Conservation (phyloP, 2,113 vertebrate species). For the Electrona antarctica region DNA sequence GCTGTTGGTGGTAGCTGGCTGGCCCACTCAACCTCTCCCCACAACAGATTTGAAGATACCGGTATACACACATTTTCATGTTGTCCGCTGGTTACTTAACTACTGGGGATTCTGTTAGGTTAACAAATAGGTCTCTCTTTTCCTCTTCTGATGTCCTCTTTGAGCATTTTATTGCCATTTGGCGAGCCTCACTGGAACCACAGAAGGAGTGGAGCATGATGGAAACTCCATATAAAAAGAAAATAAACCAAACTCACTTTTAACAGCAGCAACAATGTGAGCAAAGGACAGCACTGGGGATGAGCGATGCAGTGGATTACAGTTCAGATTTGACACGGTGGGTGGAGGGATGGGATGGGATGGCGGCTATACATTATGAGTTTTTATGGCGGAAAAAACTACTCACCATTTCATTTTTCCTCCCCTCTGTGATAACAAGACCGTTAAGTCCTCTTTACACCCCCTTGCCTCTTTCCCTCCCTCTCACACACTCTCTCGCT, state of each 20-base stretch:
- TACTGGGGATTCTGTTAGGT: conserved; percentile 52
- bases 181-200: conserved; percentile 75
- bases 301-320: conserved; percentile 46
- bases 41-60: conserved; percentile 21
- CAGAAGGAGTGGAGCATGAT: conserved; percentile 71
- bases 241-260: conserved; percentile 67
- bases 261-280: conserved; percentile 47
- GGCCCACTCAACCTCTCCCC: conserved; percentile 40
- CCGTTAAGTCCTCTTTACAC: conserved; percentile 42
- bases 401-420: conserved; percentile 47
- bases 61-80: conserved; percentile 14
- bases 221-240: conserved; percentile 73
- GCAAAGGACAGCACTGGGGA: conserved; percentile 16
- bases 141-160: conserved; percentile 69
- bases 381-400: conserved; percentile 58
- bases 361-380: conserved; percentile 38
- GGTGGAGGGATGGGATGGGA: conserved; percentile 1
- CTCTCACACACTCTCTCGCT: conserved; percentile 14
- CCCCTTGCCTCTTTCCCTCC: conserved; percentile 39
- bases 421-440: conserved; percentile 58
- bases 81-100: conserved; percentile 50
- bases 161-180: conserved; percentile 73
- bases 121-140: conserved; percentile 61
- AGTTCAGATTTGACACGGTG: conserved; percentile 31
- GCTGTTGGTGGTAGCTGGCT: conserved; percentile 14